phyloP scores from a whole-genome alignment of 1,140 invertebrate species.

The Periplaneta americana region DNA sequence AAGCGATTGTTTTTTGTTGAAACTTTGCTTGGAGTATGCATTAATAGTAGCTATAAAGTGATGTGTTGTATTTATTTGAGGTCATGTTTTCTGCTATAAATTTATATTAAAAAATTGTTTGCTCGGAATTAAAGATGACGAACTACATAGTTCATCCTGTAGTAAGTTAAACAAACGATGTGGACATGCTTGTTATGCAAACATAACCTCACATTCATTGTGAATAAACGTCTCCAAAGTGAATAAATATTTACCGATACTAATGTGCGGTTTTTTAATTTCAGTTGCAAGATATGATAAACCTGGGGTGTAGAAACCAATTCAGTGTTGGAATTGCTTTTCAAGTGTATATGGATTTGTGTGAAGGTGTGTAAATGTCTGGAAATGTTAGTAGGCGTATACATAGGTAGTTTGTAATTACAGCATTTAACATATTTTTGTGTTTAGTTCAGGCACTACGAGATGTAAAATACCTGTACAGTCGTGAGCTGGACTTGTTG shows the following conservation, averaged over 20 bases:
- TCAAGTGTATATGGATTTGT: conserved; percentile 26
- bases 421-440: too few species aligned
- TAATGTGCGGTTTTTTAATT: conserved; percentile 28
- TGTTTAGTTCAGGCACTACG: conserved; percentile 26
- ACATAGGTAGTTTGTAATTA: too few species aligned
- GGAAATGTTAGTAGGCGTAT: too few species aligned
- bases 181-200: neutral
- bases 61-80: too few species aligned
- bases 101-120: too few species aligned
- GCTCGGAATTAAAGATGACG: neutral
- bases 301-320: conserved; percentile 39
- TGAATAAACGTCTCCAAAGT: too few species aligned
- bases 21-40: too few species aligned
- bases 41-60: too few species aligned
- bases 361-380: conserved; percentile 21
- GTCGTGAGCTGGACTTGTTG: conserved; percentile 31
- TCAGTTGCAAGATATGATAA: conserved; percentile 38
- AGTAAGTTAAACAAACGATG: neutral
- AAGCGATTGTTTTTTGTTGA: too few species aligned
- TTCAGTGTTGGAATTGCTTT: conserved; percentile 33
- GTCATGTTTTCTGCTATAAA: too few species aligned
- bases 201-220: neutral
- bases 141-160: neutral
- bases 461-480: conserved; percentile 37
- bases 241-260: too few species aligned